phyloP scores from a whole-genome alignment of 2,797 vertebrate species.

The Carcharodon carcharias region DNA sequence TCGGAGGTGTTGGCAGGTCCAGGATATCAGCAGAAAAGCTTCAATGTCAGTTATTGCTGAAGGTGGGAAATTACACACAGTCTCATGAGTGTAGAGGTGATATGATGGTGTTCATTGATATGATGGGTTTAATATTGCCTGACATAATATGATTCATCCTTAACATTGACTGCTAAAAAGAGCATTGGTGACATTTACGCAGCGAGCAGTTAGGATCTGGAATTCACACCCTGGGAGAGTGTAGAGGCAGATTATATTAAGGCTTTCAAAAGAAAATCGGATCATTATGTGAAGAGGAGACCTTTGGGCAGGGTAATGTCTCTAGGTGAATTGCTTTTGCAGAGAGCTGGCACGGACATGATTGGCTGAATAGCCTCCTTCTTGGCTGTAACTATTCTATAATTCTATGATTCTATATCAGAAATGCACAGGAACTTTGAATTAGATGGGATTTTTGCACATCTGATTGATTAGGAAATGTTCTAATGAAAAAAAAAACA shows the following conservation, averaged over 20 bases:
- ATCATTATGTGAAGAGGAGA: no score
- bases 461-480: background rate
- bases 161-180: background rate
- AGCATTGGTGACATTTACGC: no score
- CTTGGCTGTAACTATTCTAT: no score
- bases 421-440: background rate
- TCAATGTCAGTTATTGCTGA: background rate
- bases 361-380: no score
- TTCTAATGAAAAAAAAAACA: background rate
- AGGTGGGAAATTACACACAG: background rate
- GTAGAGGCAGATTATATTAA: no score
- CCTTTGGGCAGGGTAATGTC: no score
- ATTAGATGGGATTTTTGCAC: background rate
- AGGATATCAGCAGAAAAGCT: background rate
- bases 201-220: no score
- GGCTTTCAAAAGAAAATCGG: no score
- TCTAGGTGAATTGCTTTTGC: no score
- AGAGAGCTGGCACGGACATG: no score
- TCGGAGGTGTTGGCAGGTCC: background rate
- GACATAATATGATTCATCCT: background rate
- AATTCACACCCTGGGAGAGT: no score
- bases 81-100: background rate
- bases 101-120: background rate
- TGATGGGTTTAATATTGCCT: background rate
- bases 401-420: background rate